A percentile compares a stretch with the other conserved stretches of the same genome.
Evolutionary conservation across 37 sponge, comb jelly and placozoan species (phyloP).

Genomic region (Aplysina aerophoba): DNA sequence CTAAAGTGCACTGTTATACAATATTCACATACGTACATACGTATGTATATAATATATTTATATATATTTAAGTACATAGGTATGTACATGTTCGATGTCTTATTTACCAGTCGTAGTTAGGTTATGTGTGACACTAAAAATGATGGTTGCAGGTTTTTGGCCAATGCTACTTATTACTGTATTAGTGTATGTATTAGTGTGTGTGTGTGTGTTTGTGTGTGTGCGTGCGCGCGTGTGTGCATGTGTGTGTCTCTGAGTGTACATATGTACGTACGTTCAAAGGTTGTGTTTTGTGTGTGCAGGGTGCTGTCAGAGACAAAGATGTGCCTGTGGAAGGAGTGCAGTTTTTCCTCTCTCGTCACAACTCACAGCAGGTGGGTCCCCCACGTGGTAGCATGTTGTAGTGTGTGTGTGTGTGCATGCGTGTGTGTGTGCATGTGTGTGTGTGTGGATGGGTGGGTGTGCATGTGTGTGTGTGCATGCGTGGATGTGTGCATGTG

Average conservation of each 20-base stretch:
- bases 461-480: neutral
- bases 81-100: too few species aligned
- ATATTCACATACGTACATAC: too few species aligned
- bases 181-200: neutral
- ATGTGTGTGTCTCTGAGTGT: conserved; percentile 27
- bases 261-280: neutral
- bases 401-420: neutral
- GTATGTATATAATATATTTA: too few species aligned
- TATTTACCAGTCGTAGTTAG: too few species aligned
- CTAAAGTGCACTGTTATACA: too few species aligned
- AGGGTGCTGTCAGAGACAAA: conserved; percentile 66
- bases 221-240: conserved; percentile 8
- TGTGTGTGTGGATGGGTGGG: too few species aligned
- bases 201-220: conserved; percentile 32
- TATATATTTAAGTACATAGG: too few species aligned
- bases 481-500: conserved; percentile 7
- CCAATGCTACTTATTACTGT: neutral
- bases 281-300: neutral
- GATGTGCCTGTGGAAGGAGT: conserved; percentile 65
- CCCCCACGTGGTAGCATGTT: neutral
- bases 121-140: too few species aligned
- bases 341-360: conserved; percentile 47
- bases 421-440: neutral
- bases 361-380: conserved; percentile 11
- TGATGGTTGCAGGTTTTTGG: too few species aligned